Evolutionary conservation across 2,797 vertebrate species (phyloP), one percentile per base, ranked within the genome.

Genomic region (Tachyglossus aculeatus): DNA sequence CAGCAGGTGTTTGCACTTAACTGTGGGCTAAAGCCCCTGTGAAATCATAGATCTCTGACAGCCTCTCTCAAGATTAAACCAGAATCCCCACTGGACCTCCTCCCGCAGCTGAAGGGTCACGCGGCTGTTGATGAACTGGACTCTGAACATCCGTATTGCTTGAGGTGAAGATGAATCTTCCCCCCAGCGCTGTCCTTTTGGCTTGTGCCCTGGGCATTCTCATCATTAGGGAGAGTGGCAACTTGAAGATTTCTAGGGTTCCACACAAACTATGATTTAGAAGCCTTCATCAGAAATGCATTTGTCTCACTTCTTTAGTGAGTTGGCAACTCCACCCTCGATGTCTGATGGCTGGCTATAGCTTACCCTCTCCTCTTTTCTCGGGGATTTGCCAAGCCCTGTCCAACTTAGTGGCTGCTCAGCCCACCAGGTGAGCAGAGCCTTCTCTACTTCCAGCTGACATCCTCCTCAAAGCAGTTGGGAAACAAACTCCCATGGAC

Each of bases 1-100:
- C 95, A 95, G 96, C 97, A 98, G 97, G 97, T 99, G 97, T 97
- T 96, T 96, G 95, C 94, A 95, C 95, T 97, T 96, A 96, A 95
- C 95, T 93, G 94, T 93, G 93, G 94, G 94, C 94, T 92, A 96
- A 95, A 93, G 82, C 94, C 95, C 96, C 94, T 92, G 93, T 95
- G 96, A 93, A 96, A 95, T n/a, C 93, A 91, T 91, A 92, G 94
- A 92, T 94, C 94, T 94, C 94, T 94, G 93, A 83, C 91, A 88
- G 90, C 92, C 93, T 92, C 96, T 96, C 96, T 88, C 91, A 93
- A 94, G 96, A 89, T 91, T 93, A 91, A 87, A 90, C 78, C 83
- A 64, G 88, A 85, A 87, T 93, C 94, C 92, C n/a, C 92, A 71
- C 84, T 40, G 88, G 93, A 92, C 89, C 82, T 58, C 48, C 62